Percentiles rank a stretch among this genome's conserved stretches.
Evolutionary conservation across 2,888 invertebrate species (phyloP).

Genomic region (Xestia ashworthii): DNA sequence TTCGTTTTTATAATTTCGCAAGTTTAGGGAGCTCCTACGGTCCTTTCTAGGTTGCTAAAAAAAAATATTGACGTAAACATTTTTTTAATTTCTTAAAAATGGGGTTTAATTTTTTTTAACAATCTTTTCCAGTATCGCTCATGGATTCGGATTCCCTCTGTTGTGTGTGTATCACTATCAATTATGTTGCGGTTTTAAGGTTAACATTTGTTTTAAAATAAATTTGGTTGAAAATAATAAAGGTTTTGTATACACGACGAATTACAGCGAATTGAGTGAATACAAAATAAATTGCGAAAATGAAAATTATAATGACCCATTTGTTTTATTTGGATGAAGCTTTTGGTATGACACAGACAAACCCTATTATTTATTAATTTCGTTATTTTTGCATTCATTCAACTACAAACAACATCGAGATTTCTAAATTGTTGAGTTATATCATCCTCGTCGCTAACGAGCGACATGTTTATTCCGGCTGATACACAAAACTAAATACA

Average conservation of each 20-base stretch:
- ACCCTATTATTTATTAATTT: background rate
- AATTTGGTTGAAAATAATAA: background rate
- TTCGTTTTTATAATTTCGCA: background rate
- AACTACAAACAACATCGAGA: too few species aligned
- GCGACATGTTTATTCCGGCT: background rate
- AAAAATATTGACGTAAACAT: too few species aligned
- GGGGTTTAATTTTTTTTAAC: background rate
- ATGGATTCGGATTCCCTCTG: background rate
- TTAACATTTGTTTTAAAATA: background rate
- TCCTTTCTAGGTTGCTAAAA: background rate
- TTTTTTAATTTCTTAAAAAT: background rate
- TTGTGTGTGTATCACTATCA: background rate
- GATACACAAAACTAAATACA: conserved; percentile 9
- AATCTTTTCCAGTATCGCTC: background rate
- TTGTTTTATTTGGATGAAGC: background rate
- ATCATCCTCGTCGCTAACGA: too few species aligned
- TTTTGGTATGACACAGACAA: background rate
- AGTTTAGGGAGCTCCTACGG: background rate
- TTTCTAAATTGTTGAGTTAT: too few species aligned
- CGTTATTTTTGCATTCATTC: background rate
- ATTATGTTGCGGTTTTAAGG: background rate
- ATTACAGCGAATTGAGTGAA: background rate
- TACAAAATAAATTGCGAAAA: background rate
- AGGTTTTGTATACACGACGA: background rate
- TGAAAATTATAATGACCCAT: background rate